phyloP scores from a whole-genome alignment of 2,888 invertebrate genomes.

The Ligdia adustata region DNA sequence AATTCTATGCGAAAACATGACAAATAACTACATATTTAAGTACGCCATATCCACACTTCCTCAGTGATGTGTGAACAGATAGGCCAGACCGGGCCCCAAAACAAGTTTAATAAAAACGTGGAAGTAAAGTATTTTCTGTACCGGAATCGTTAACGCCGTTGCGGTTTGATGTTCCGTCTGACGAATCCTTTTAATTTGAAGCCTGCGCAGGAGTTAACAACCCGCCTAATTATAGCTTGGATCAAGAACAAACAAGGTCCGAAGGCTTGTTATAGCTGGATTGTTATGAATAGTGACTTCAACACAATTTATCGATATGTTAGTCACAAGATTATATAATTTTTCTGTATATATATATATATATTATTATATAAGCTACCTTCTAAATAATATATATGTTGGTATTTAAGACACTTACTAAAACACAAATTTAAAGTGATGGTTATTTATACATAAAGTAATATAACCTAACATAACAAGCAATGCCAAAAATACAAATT shows the following conservation, averaged over 20 bases:
- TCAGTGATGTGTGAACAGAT: conserved; percentile 53
- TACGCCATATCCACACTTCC: conserved; percentile 48
- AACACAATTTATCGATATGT: conserved; percentile 6
- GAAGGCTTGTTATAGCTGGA: conserved; percentile 42
- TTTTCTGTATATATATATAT: too few relatives aligned
- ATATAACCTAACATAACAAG: too few relatives aligned
- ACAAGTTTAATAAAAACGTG: conserved; percentile 81
- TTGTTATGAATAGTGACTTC: conserved; percentile 28
- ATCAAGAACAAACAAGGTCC: conserved; percentile 74
- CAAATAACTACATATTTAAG: too few relatives aligned
- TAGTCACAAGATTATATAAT: too few relatives aligned
- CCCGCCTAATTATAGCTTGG: conserved; percentile 78
- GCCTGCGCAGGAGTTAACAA: conserved; percentile 77
- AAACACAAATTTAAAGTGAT: too few relatives aligned
- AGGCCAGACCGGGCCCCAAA: conserved; percentile 68
- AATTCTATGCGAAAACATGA: too few relatives aligned
- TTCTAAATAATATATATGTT: too few relatives aligned
- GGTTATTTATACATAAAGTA: too few relatives aligned
- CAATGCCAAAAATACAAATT: too few relatives aligned
- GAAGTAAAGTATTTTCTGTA: conserved; percentile 81
- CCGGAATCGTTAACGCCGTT: conserved; percentile 81
- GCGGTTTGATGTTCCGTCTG: conserved; percentile 65
- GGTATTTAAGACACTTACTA: too few relatives aligned
- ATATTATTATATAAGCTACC: too few relatives aligned
- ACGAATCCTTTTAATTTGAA: conserved; percentile 80